These are phyloP conservation scores for Calyptomena viridis DNA, from an alignment of 2,113 vertebrate species.

Conservation along the genomic window DNA sequence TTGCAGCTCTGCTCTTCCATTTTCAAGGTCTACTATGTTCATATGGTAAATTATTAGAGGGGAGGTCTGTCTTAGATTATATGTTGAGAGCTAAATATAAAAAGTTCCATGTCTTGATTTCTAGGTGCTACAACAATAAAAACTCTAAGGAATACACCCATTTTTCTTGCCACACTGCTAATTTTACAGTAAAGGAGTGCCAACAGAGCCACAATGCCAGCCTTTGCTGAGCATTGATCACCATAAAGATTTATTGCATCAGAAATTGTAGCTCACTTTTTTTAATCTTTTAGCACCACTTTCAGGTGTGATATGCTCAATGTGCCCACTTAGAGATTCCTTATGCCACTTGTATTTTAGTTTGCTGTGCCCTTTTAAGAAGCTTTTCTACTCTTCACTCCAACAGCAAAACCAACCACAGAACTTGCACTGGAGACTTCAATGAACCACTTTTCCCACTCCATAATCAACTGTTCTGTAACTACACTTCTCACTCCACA, in stretches of 20 bases:
- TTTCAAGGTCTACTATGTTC: neutral
- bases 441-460: neutral
- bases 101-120: neutral
- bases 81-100: neutral
- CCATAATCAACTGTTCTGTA: neutral
- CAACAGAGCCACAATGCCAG: neutral
- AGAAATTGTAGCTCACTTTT: neutral
- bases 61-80: neutral
- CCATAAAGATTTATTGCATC: neutral
- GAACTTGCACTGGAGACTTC: neutral
- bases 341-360: neutral
- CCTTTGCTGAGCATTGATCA: neutral
- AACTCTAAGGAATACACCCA: neutral
- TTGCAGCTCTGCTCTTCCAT: neutral
- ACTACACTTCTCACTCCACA: neutral
- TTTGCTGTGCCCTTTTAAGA: neutral
- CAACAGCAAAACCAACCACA: neutral
- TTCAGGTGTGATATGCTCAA: neutral
- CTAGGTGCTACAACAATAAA: neutral
- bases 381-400: neutral
- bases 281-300: neutral
- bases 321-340: neutral
- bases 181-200: neutral
- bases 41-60: neutral
- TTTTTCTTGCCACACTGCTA: neutral